Conservation (phyloP, 30 jellyfish, hydroid and myxozoan genomes). For the Nemopilema nomurai region DNA sequence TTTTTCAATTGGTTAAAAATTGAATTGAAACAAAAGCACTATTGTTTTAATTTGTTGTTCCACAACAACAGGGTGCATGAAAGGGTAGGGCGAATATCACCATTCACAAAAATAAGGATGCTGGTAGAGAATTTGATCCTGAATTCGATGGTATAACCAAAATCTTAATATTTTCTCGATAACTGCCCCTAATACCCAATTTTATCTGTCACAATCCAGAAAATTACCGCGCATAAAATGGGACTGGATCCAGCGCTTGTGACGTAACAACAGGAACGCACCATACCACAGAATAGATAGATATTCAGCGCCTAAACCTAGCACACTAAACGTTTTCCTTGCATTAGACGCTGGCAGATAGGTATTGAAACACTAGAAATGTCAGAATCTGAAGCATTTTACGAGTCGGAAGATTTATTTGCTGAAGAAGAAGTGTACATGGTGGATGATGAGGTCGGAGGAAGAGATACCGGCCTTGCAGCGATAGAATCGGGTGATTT, state of each 20-base stretch:
- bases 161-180: too few species aligned
- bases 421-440: background rate
- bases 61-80: background rate
- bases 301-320: too few species aligned
- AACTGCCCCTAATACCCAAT: too few species aligned
- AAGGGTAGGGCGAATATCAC: too few species aligned
- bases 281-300: background rate
- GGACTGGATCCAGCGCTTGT: too few species aligned
- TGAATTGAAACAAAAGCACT: background rate
- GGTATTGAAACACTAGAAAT: too few species aligned
- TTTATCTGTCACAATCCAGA: too few species aligned
- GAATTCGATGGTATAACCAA: too few species aligned
- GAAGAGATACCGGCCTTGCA: background rate
- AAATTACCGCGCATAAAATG: too few species aligned
- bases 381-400: background rate
- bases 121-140: too few species aligned
- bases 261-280: background rate
- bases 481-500: background rate
- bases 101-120: too few species aligned
- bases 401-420: background rate
- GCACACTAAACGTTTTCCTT: too few species aligned
- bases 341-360: background rate
- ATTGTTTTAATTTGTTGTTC: background rate
- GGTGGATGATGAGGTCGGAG: background rate
- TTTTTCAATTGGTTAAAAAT: background rate